These are phyloP conservation scores for Sciurus vulgaris DNA, from an alignment of 2,797 vertebrate genomes.

Conservation along the genomic window DNA sequence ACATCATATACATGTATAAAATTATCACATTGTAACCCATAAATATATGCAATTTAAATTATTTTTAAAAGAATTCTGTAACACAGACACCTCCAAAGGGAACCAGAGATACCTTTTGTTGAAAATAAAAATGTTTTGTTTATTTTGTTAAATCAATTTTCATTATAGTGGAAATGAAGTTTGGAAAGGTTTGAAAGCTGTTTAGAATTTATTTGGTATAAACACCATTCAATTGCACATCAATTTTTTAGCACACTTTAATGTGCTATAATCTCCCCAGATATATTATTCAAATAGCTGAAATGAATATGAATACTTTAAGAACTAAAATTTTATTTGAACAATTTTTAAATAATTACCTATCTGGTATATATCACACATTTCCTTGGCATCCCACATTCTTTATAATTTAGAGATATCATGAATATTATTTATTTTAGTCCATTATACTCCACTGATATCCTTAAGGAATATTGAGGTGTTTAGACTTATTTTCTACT, in stretches of 20 bases:
- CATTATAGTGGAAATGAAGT: neutral
- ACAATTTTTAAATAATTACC: neutral
- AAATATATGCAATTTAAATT: neutral
- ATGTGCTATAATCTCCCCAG: neutral
- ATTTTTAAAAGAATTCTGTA: neutral
- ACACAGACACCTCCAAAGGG: neutral
- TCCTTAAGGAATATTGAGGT: neutral
- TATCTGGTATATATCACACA: neutral
- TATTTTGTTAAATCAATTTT: slow-evolving; percentile 57
- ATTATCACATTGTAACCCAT: neutral
- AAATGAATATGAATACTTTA: slow-evolving; percentile 46
- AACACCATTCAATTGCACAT: neutral
- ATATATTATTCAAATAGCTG: neutral
- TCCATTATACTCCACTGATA: neutral
- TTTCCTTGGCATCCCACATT: neutral
- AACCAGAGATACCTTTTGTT: neutral
- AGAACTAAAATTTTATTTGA: slow-evolving; percentile 26
- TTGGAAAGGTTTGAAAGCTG: neutral
- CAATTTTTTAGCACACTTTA: neutral
- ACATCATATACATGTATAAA: neutral
- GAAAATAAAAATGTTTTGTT: slow-evolving; percentile 17
- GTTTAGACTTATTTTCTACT: slow-evolving; percentile 3
- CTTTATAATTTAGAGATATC: neutral
- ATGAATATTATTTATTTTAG: slow-evolving; percentile 25
- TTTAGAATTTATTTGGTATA: slow-evolving; percentile 8